A percentile compares a stretch with the other conserved stretches of the same genome.
phyloP scores from a whole-genome alignment of 2,113 vertebrate species.

The Malurus elegans region DNA sequence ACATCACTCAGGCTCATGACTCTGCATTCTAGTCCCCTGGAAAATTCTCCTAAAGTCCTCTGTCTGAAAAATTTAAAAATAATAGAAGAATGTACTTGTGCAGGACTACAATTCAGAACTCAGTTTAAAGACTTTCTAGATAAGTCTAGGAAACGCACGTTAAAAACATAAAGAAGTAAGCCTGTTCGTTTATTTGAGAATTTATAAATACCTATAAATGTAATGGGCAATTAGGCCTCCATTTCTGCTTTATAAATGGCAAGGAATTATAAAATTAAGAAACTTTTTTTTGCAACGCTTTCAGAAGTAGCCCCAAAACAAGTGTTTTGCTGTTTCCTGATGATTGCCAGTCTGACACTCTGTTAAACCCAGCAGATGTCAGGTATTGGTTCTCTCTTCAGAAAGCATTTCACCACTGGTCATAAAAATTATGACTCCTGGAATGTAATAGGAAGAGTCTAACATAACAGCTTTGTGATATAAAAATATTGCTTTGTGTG shows the following conservation, averaged over 20 bases:
- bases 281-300: neutral
- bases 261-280: neutral
- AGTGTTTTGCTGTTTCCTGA: neutral
- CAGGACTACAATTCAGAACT: neutral
- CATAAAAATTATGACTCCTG: neutral
- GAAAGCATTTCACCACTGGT: neutral
- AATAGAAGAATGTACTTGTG: neutral
- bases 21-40: neutral
- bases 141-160: neutral
- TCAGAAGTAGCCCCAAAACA: neutral
- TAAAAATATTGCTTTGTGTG: neutral
- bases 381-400: neutral
- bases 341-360: neutral
- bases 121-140: neutral
- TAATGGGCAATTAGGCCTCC: accelerated
- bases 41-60: neutral
- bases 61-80: neutral
- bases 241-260: neutral
- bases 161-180: neutral
- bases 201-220: neutral
- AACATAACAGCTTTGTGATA: neutral
- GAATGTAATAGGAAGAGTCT: neutral
- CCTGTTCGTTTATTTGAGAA: neutral
- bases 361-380: neutral
- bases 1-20: neutral